A percentile compares a stretch with the other conserved stretches of the same genome.
These are phyloP conservation scores for Falcaria lacertinaria DNA, from an alignment of 2,888 invertebrate genomes.

Conservation along the genomic window DNA sequence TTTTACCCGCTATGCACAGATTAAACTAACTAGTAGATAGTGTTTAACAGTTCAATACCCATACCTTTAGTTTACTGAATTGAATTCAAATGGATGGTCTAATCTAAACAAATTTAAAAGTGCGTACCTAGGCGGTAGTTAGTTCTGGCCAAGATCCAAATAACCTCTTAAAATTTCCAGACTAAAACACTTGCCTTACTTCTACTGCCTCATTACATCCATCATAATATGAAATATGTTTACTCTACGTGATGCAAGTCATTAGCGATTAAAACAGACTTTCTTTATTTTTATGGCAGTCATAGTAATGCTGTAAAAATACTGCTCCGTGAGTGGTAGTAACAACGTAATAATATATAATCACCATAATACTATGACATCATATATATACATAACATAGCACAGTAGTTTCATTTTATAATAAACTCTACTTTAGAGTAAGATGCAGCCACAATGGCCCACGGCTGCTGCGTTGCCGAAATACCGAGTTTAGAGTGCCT, in stretches of 20 bases:
- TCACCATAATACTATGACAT: conserved; percentile 16
- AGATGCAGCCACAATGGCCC: conserved; percentile 6
- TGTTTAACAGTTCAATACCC: no score
- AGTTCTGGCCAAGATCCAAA: neutral
- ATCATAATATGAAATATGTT: neutral
- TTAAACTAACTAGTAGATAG: no score
- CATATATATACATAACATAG: conserved; percentile 12
- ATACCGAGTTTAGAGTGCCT: conserved; percentile 15
- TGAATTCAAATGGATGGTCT: no score
- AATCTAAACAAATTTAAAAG: no score
- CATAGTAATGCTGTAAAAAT: neutral
- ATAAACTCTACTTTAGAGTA: conserved; percentile 14
- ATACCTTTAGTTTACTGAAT: no score
- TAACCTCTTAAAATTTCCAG: neutral
- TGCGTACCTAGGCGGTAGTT: neutral
- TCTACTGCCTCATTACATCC: neutral
- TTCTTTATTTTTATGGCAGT: conserved; percentile 1
- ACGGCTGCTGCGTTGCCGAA: neutral
- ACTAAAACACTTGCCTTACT: neutral
- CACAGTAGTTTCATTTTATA: conserved; percentile 25
- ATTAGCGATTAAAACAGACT: neutral
- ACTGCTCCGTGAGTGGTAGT: neutral
- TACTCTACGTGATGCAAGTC: neutral
- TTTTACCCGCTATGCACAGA: no score
- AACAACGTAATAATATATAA: conserved; percentile 3